phyloP scores from a whole-genome alignment of 2,797 vertebrate species.

The Pelodytes ibericus region DNA sequence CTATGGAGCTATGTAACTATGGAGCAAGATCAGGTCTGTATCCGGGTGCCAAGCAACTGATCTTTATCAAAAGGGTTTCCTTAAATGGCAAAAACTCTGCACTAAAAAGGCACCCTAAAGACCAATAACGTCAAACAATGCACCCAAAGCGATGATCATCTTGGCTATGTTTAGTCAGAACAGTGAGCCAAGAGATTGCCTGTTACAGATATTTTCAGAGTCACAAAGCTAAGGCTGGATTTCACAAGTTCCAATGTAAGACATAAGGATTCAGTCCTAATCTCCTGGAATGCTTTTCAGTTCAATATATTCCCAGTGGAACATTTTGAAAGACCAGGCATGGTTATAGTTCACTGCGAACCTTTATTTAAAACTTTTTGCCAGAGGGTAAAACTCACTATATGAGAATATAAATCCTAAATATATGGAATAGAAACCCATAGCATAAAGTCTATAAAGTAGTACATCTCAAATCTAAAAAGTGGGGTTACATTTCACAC shows the following conservation, averaged over 20 bases:
- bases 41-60: background rate
- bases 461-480: too few relatives aligned
- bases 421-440: too few relatives aligned
- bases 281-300: constrained; percentile 54
- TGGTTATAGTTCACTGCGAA: background rate
- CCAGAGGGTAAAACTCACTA: background rate
- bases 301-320: constrained; percentile 40
- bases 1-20: too few relatives aligned
- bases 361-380: constrained; percentile 5
- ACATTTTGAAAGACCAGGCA: constrained; percentile 39
- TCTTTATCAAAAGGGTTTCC: background rate
- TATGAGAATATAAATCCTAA: background rate
- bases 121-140: background rate
- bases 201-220: constrained; percentile 55
- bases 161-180: constrained; percentile 51
- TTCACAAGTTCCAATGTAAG: constrained; percentile 50
- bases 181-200: constrained; percentile 53
- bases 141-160: constrained; percentile 22
- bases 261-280: constrained; percentile 55
- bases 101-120: background rate
- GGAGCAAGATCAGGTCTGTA: background rate
- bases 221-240: constrained; percentile 51
- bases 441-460: too few relatives aligned
- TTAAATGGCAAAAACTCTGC: constrained; percentile 9
- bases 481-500: too few relatives aligned